Conservation (phyloP, 2,888 invertebrate genomes). For the Pseudococcus viburni region DNA sequence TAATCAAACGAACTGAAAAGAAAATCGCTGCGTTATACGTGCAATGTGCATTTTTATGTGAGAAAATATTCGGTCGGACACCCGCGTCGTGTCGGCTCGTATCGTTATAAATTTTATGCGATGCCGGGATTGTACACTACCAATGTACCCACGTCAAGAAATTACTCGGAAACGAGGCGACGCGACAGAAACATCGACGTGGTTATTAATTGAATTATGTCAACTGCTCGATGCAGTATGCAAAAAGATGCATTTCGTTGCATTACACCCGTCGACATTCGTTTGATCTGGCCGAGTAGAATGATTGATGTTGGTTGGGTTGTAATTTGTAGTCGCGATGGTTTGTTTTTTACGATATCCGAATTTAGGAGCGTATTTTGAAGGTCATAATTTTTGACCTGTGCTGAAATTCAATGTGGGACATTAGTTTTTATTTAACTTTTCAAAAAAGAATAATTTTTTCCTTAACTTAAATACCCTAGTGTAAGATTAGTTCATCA, state of each 20-base stretch:
- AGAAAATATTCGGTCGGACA: slow-evolving; percentile 38
- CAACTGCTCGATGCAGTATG: slow-evolving; percentile 12
- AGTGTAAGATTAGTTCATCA: too few species aligned
- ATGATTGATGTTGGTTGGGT: neutral
- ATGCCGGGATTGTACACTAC: too few species aligned
- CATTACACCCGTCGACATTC: slow-evolving; percentile 2
- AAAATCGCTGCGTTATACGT: slow-evolving; percentile 25
- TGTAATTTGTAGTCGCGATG: neutral
- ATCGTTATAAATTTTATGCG: slow-evolving; percentile 14
- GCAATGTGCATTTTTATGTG: neutral
- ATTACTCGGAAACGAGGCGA: neutral
- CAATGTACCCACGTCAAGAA: neutral
- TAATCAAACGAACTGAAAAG: slow-evolving; percentile 29
- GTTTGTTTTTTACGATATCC: neutral
- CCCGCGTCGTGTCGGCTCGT: slow-evolving; percentile 13
- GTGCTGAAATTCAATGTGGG: too few species aligned
- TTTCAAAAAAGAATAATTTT: too few species aligned
- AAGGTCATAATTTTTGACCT: neutral
- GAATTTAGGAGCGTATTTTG: neutral
- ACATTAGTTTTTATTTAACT: too few species aligned
- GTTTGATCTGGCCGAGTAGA: neutral
- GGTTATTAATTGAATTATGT: slow-evolving; percentile 37
- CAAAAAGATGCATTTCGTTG: slow-evolving; percentile 37
- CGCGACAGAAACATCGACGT: neutral
- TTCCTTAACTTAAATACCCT: too few species aligned